Base-by-base conservation (phyloP, 2,113 vertebrate species). In the Vulpes vulpes region DNA sequence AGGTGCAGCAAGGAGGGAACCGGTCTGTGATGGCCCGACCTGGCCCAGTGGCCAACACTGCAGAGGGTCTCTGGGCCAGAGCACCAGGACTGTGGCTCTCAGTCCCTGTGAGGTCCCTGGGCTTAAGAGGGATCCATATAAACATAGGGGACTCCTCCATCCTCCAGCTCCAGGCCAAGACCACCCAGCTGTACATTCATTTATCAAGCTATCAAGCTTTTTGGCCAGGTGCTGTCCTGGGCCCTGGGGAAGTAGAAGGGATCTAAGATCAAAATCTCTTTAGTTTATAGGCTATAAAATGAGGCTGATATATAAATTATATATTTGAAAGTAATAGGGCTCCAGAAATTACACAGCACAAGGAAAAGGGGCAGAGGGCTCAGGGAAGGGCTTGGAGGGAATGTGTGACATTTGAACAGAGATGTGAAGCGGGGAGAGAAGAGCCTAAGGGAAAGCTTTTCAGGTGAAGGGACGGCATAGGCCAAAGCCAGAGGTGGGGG, bases 341-440 rank as follows among this genome's bases (percentile, higher is more conserved):
- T 83, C n/a, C 22, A 62, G 87, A 94, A 64, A 51, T 51, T 27
- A n/a, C 16, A 57, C 16, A 35, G 69, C 23, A 27, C 0, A 0
- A 8, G 25, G 49, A 23, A 57, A 49, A 25, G 15, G 38, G 35
- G 3, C 9, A 1, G 22, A 25, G 9, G 8, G 0, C 53, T 17
- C 53, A 55, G 25, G 59, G 67, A 30, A 32, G 23, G 53, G 19
- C 59, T 60, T 11, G 22, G 43, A 23, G 27, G n/a, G 81, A 57
- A 30, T 0, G 2, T 27, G 3, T 22, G n/a, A 19, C 80, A 30
- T 51, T 74, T 51, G 43, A 80, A 62, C 60, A 74, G 22, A 83
- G 74, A 69, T 49, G 27, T 7, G 10, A 69, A 7, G 20, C 0
- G 1, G 1, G 1, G 30, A 57, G 32, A 17, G 32, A 38, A 2